Conservation (phyloP, 2,113 vertebrate species). For the Myrmecobius fasciatus region DNA sequence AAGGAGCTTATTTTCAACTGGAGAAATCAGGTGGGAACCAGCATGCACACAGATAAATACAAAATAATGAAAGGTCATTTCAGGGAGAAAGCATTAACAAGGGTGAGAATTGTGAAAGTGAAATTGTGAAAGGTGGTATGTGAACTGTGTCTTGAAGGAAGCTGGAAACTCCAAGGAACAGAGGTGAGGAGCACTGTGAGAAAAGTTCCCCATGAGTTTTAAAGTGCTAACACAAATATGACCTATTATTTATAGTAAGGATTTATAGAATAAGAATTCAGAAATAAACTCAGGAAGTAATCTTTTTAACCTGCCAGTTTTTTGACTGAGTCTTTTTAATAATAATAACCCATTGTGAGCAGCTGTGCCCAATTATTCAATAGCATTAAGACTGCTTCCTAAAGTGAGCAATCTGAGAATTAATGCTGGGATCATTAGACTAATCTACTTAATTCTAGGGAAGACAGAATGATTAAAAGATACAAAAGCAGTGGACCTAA, state of each 20-base stretch:
- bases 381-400: neutral
- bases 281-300: neutral
- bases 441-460: neutral
- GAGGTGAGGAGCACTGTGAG: neutral
- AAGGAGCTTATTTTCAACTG: no score
- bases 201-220: neutral
- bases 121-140: neutral
- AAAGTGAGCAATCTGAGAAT: neutral
- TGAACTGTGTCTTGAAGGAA: neutral
- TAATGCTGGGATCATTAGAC: neutral
- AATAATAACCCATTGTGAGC: neutral
- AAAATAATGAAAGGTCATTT: neutral
- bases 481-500: neutral
- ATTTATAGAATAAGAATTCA: neutral
- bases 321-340: constrained; percentile 1
- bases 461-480: neutral
- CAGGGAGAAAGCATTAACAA: neutral
- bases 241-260: neutral
- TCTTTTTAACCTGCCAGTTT: neutral
- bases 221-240: neutral
- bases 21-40: no score
- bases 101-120: neutral
- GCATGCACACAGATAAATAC: neutral
- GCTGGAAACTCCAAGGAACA: neutral
- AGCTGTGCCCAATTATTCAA: neutral